Conservation (phyloP, 1,140 invertebrate species). For the Apis mellifera region DNA sequence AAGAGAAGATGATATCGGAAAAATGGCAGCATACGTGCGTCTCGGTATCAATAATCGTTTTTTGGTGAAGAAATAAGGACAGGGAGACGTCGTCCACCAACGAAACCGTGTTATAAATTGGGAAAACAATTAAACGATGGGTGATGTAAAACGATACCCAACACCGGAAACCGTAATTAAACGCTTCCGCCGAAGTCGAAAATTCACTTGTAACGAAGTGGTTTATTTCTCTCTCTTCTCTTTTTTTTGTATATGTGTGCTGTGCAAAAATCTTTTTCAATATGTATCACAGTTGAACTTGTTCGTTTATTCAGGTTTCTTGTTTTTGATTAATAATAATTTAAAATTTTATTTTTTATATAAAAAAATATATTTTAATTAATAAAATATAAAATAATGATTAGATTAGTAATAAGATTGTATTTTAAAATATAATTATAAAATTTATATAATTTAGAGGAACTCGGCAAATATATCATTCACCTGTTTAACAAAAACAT, state of each 20-base stretch:
- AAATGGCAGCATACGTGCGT: neutral
- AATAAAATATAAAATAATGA: no score
- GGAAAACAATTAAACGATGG: conserved; percentile 43
- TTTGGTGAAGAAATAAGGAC: conserved; percentile 13
- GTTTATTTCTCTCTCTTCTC: neutral
- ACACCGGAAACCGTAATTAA: neutral
- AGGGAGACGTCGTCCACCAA: neutral
- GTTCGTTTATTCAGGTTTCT: no score
- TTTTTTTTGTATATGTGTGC: neutral
- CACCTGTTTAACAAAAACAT: no score
- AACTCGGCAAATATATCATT: no score
- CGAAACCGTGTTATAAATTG: conserved; percentile 35
- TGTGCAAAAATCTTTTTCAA: neutral
- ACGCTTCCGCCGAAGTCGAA: conserved; percentile 1
- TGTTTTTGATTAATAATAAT: no score
- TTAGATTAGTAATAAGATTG: no score
- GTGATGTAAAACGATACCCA: neutral
- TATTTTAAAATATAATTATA: no score
- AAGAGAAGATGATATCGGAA: conserved; percentile 9
- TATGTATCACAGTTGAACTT: no score
- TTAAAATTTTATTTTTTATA: no score
- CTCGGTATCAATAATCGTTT: conserved; percentile 22
- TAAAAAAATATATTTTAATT: no score
- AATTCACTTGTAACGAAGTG: neutral
- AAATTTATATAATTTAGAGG: no score